Evolutionary conservation across 2,888 invertebrate species (phyloP).

Genomic region (Limnephilus auricula): DNA sequence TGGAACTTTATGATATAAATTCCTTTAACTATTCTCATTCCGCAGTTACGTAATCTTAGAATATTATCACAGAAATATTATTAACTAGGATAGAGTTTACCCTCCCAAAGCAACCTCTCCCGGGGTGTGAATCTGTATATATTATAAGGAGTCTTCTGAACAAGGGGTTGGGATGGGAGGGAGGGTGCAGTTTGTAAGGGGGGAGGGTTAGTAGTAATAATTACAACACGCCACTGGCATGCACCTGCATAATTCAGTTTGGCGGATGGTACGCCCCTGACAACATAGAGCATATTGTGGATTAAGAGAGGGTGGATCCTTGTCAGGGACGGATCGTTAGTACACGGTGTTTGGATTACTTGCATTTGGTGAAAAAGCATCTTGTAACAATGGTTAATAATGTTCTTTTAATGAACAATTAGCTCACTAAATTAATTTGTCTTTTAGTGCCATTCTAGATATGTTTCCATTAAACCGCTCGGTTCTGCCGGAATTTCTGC

Average conservation of each 20-base stretch:
- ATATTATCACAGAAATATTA: background rate
- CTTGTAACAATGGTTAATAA: no score
- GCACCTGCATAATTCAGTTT: conserved; percentile 22
- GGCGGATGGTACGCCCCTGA: background rate
- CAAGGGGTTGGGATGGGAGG: background rate
- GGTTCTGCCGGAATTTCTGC: no score
- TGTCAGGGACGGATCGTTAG: background rate
- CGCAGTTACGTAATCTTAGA: background rate
- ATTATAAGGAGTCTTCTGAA: background rate
- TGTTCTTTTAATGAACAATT: no score
- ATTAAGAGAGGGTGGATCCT: background rate
- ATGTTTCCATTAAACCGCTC: no score
- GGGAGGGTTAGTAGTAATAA: background rate
- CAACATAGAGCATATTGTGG: background rate
- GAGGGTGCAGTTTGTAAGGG: background rate
- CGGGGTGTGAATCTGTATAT: background rate
- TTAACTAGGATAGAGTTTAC: background rate
- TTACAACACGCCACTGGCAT: conserved; percentile 12
- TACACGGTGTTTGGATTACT: background rate
- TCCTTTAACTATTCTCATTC: background rate
- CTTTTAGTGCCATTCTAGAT: no score
- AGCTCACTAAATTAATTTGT: no score
- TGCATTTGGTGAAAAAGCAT: no score
- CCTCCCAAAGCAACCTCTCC: background rate
- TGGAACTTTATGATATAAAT: background rate